Conservation (phyloP, 30 jellyfish, hydroid and myxozoan species). For the Aurelia aurita region DNA sequence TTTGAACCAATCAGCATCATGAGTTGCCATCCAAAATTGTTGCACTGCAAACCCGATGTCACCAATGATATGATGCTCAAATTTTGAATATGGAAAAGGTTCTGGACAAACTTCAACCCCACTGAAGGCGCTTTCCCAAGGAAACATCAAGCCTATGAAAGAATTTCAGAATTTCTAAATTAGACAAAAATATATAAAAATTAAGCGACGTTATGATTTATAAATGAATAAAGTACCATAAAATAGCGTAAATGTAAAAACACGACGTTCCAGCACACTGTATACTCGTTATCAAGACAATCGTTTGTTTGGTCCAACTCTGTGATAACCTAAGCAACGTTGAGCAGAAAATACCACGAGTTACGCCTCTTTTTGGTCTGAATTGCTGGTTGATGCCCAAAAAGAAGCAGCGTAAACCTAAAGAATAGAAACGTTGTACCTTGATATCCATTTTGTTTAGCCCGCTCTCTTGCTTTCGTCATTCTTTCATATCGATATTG, state of each 20-base stretch:
- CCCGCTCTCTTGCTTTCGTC: constrained; percentile 57
- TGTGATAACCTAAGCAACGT: no score
- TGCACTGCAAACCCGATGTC: constrained; percentile 84
- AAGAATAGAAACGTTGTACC: constrained; percentile 14
- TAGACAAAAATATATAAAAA: no score
- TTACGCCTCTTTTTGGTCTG: no score
- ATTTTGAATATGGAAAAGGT: constrained; percentile 79
- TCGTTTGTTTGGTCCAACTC: no score
- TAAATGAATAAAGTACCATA: no score
- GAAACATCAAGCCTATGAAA: constrained; percentile 75
- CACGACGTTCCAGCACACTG: no score
- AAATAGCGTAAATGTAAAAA: no score
- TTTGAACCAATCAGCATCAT: constrained; percentile 62
- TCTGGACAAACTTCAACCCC: constrained; percentile 88
- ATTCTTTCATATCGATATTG: constrained; percentile 63
- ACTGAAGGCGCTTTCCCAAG: constrained; percentile 84
- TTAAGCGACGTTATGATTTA: no score
- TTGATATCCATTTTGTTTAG: constrained; percentile 52
- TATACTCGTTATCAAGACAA: no score
- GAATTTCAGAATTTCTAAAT: no score
- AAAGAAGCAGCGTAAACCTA: neutral
- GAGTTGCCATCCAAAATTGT: constrained; percentile 88
- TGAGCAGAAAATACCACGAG: no score
- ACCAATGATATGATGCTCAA: constrained; percentile 83
- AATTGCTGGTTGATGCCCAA: no score